phyloP scores from a whole-genome alignment of 2,888 invertebrate genomes.

The Dryocosmus kuriphilus region DNA sequence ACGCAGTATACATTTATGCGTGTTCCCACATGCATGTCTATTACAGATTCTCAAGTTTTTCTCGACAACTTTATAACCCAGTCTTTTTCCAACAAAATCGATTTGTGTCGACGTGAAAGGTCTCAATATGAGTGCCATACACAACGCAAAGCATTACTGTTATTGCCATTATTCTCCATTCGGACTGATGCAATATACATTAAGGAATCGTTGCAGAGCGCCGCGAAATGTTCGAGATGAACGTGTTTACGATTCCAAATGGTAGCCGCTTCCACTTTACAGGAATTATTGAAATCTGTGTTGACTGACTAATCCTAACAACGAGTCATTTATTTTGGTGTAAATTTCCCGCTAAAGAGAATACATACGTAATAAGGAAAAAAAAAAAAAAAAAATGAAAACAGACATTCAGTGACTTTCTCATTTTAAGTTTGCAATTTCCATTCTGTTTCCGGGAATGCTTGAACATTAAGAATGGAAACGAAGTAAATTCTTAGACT shows the following conservation, averaged over 20 bases:
- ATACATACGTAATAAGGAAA: neutral
- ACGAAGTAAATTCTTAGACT: no score
- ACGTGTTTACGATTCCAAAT: slow-evolving; percentile 17
- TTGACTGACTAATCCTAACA: slow-evolving; percentile 29
- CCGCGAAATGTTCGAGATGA: slow-evolving; percentile 6
- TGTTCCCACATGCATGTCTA: slow-evolving; percentile 30
- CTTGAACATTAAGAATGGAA: no score
- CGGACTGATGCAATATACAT: slow-evolving; percentile 25
- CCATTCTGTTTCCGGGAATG: slow-evolving; percentile 1
- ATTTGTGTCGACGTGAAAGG: slow-evolving; percentile 33
- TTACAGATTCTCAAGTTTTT: slow-evolving; percentile 31
- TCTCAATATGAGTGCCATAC: slow-evolving; percentile 37
- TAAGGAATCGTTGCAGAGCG: slow-evolving; percentile 19
- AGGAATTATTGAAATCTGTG: slow-evolving; percentile 28
- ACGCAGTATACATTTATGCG: slow-evolving; percentile 20
- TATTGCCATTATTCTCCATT: slow-evolving; percentile 26
- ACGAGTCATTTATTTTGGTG: slow-evolving; percentile 17
- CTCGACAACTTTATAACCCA: slow-evolving; percentile 35
- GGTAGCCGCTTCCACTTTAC: slow-evolving; percentile 28
- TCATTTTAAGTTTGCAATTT: neutral
- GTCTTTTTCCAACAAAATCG: slow-evolving; percentile 27
- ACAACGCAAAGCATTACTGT: slow-evolving; percentile 28
- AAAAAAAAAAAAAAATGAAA: neutral
- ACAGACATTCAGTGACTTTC: neutral
- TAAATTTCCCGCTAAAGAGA: neutral